Evolutionary conservation across 2,113 vertebrate species (phyloP).

Genomic region (Riparia riparia): DNA sequence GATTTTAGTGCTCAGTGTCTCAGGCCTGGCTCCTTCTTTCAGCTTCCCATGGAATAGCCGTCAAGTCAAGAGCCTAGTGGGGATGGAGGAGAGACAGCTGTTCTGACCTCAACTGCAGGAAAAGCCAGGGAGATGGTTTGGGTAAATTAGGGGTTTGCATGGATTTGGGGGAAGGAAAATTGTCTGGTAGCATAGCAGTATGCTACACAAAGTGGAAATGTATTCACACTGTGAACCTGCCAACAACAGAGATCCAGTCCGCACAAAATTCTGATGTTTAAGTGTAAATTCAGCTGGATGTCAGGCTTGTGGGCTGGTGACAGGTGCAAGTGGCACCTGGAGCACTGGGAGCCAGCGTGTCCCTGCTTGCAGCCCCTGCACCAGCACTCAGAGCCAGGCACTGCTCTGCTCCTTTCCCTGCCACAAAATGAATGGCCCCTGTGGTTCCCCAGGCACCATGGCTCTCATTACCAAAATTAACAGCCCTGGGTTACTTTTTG

Average conservation of each 20-base stretch:
- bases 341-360: fast-evolving
- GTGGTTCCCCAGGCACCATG: not conserved
- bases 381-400: not conserved
- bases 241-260: not conserved
- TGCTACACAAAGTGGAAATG: not conserved
- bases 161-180: not conserved
- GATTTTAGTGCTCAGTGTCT: not conserved
- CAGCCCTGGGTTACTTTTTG: not conserved
- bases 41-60: not conserved
- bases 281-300: not conserved
- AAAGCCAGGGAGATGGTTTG: not conserved
- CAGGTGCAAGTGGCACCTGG: not conserved
- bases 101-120: not conserved
- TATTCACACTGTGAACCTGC: not conserved
- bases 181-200: not conserved
- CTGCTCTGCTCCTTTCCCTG: not conserved
- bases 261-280: fast-evolving
- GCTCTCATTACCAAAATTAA: not conserved
- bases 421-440: not conserved
- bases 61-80: not conserved
- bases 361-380: not conserved
- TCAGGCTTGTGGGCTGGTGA: not conserved
- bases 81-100: not conserved
- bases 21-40: not conserved
- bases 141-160: not conserved